phyloP scores from a whole-genome alignment of 1,140 invertebrate genomes.

The Portunus trituberculatus region DNA sequence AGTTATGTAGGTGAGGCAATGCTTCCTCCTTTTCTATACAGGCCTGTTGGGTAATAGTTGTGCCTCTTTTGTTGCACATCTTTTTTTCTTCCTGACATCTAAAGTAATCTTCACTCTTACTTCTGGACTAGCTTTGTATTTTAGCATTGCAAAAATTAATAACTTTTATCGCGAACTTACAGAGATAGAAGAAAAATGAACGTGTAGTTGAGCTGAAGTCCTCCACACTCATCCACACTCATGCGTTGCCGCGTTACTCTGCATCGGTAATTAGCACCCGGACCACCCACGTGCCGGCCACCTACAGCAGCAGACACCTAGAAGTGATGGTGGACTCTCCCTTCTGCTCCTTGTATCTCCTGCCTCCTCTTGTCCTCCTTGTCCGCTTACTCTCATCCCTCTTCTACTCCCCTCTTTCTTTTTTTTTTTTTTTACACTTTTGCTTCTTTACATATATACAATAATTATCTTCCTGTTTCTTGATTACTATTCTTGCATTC shows the following conservation, averaged over 20 bases:
- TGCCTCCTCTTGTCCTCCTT: neutral
- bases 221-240: neutral
- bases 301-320: neutral
- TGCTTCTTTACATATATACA: too few species aligned
- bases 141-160: neutral
- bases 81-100: too few species aligned
- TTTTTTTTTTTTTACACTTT: neutral
- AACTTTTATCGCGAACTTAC: neutral
- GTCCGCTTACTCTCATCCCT: neutral
- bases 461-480: too few species aligned
- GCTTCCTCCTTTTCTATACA: too few species aligned
- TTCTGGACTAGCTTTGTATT: too few species aligned
- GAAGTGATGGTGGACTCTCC: neutral
- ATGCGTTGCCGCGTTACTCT: neutral
- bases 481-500: too few species aligned
- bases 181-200: neutral
- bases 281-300: neutral
- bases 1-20: too few species aligned
- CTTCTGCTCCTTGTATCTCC: neutral
- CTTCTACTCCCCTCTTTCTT: neutral
- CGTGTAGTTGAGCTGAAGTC: neutral
- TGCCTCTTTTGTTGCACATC: too few species aligned
- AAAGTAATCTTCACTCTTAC: too few species aligned
- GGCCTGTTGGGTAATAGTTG: too few species aligned
- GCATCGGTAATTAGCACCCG: neutral